phyloP scores from a whole-genome alignment of 2,888 invertebrate species.

The Trachelus iudaicus region DNA sequence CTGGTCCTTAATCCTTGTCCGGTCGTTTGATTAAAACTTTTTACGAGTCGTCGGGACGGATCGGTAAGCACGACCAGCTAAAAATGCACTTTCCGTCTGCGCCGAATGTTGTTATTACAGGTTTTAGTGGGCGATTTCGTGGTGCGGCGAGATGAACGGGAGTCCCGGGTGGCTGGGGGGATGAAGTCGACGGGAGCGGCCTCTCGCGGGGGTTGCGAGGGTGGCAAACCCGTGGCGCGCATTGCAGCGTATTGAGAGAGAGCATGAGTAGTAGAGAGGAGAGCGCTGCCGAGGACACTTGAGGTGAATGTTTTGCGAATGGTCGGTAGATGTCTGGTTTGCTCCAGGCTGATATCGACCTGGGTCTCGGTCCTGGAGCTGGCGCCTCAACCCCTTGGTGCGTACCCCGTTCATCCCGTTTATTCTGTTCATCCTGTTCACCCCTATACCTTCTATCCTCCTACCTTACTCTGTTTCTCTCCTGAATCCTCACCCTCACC shows the following conservation, averaged over 20 bases:
- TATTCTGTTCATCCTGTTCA: neutral
- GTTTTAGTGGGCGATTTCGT: neutral
- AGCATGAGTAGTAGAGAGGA: slow-evolving; percentile 8
- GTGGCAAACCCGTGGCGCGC: slow-evolving; percentile 22
- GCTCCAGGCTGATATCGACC: slow-evolving; percentile 64
- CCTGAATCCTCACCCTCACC: slow-evolving; percentile 1
- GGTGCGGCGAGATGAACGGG: neutral
- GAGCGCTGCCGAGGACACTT: slow-evolving; percentile 59
- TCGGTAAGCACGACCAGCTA: neutral
- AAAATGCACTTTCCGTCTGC: neutral
- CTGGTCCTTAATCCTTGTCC: neutral
- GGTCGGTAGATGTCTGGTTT: slow-evolving; percentile 66
- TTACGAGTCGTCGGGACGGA: neutral
- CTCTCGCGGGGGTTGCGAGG: neutral
- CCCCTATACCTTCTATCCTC: slow-evolving; percentile 14
- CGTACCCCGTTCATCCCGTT: neutral
- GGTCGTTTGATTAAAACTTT: neutral
- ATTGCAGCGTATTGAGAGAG: slow-evolving; percentile 35
- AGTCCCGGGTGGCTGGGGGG: neutral
- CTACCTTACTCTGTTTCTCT: slow-evolving; percentile 22
- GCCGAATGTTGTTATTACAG: neutral
- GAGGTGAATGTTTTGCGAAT: slow-evolving; percentile 66
- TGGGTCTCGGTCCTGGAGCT: slow-evolving; percentile 53
- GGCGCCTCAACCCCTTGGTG: slow-evolving; percentile 26
- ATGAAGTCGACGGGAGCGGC: neutral